Evolutionary conservation across 1,140 invertebrate species (phyloP).

Genomic region (Metaphire vulgaris): DNA sequence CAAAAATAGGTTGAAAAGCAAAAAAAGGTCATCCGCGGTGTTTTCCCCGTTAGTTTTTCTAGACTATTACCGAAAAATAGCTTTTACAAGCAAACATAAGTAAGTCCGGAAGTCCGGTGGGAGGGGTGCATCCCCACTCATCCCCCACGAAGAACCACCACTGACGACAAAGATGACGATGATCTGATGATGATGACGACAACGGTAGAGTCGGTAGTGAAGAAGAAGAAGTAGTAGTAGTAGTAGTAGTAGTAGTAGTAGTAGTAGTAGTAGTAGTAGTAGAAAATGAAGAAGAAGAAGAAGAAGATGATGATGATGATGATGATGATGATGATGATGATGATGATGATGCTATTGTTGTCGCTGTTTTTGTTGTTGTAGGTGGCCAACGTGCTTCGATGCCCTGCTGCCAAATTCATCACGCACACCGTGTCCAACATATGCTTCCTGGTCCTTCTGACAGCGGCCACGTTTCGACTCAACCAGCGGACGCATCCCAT

Average conservation of each 20-base stretch:
- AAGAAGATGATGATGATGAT: not conserved
- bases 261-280: constrained; percentile 1
- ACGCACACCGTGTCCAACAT: constrained; percentile 43
- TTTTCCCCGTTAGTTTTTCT: too few species aligned
- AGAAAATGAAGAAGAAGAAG: not conserved
- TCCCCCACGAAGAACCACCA: too few species aligned
- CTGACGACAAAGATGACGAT: too few species aligned
- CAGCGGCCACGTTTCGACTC: constrained; percentile 48
- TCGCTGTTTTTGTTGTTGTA: constrained; percentile 24
- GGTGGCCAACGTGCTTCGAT: constrained; percentile 39
- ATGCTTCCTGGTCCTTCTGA: constrained; percentile 46
- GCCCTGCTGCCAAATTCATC: constrained; percentile 47
- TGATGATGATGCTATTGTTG: not conserved
- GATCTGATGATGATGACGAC: too few species aligned
- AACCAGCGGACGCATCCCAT: constrained; percentile 42
- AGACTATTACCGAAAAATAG: too few species aligned
- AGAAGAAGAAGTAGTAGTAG: not conserved
- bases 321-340: constrained; percentile 9
- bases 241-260: not conserved
- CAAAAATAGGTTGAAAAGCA: too few species aligned
- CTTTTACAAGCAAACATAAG: too few species aligned
- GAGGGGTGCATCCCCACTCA: too few species aligned
- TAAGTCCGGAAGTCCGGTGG: too few species aligned
- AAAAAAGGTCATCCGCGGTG: too few species aligned
- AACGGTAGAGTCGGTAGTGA: too few species aligned